Evolutionary conservation across 1,140 invertebrate species (phyloP).

Genomic region (Caenorhabditis elegans): WBcel235 BX284606.5:15417001-15417500

Average conservation of each 20-base stretch:
- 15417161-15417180: too few species aligned
- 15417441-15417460: neutral
- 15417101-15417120: too few species aligned
- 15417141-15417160: too few species aligned
- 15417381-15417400: neutral
- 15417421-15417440: neutral
- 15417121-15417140: too few species aligned
- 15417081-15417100: too few species aligned
- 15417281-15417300: too few species aligned
- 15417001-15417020: too few species aligned
- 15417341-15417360: neutral
- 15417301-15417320: slow-evolving; percentile 6
- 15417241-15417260: neutral
- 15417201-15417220: too few species aligned
- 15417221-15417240: neutral
- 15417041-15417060: too few species aligned
- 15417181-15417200: too few species aligned
- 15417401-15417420: slow-evolving; percentile 6
- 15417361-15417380: neutral
- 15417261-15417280: neutral
- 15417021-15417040: too few species aligned
- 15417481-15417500: slow-evolving; percentile 20
- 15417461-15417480: slow-evolving; percentile 15
- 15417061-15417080: too few species aligned
- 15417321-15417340: neutral